These are phyloP conservation scores for Oligia latruncula DNA, from an alignment of 2,888 invertebrate genomes.

Conservation along the genomic window DNA sequence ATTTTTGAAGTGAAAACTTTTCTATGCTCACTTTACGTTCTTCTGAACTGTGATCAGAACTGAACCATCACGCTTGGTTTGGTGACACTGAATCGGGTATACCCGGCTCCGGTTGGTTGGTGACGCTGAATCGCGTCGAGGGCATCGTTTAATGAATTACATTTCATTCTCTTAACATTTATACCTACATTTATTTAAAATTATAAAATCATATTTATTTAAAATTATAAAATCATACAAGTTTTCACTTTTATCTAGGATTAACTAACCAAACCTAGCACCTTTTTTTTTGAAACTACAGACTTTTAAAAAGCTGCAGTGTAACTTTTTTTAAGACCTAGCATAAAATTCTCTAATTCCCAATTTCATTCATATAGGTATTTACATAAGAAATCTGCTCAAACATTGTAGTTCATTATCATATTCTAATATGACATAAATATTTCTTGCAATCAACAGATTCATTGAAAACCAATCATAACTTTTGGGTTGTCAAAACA, in stretches of 20 bases:
- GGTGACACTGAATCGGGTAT: background rate
- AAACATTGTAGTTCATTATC: conserved; percentile 1
- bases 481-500: conserved; percentile 39
- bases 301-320: background rate
- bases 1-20: background rate
- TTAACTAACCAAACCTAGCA: too few species aligned
- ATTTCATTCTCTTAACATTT: background rate
- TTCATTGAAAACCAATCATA: conserved; percentile 53
- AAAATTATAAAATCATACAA: too few species aligned
- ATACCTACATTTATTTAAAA: too few species aligned
- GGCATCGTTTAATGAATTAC: too few species aligned
- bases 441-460: conserved; percentile 39
- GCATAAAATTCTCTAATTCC: background rate
- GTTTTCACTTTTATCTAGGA: too few species aligned
- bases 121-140: background rate
- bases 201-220: too few species aligned
- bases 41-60: background rate
- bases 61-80: background rate
- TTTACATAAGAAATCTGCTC: background rate
- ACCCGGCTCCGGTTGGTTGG: background rate
- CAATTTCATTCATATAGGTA: background rate
- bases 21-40: background rate
- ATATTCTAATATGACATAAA: conserved; percentile 7
- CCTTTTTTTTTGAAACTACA: background rate
- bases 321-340: background rate